Evolutionary conservation across 37 sponge, comb jelly and placozoan genomes (phyloP), one percentile per base, ranked within the genome.

Genomic region (Geodia barretti): DNA sequence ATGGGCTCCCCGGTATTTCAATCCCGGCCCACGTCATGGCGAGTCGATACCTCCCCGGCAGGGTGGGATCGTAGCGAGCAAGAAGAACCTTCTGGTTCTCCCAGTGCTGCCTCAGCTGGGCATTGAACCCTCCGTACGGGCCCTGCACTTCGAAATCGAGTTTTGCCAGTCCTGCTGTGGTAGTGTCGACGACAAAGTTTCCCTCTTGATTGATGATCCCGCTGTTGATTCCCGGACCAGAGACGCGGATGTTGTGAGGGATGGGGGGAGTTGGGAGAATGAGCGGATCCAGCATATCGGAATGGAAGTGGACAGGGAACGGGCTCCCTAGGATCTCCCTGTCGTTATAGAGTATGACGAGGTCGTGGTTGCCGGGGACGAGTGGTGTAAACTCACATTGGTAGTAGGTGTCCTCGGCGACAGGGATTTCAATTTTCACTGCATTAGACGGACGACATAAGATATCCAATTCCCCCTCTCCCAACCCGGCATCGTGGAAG

Each of bases 1-100:
- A 92, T 0, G 96, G 96, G n/a, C 89, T 88, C 8, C 87, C 87
- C 17, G 92, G 90, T 39, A 95, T 62, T 68, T 82, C 87, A 21
- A 34, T 37, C 30, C 91, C 96, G 0, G 84, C 69, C 93, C 93
- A 92, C 32, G 62, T 79, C 43, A 95, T 79, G 30, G 79, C 88
- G 24, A 92, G 68, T 4, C 38, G 41, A 78, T 95, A 92, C 31
- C 47, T 60, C 1, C 95, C 95, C 1, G 74, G 65, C 7, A 47
- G 28, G 24, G 79, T 70, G 7, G 93, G 93, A 25, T 85, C 42
- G 78, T 95, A 95, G 25, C 73, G 47, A 5, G 89, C 95, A 24
- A 79, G 60, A 34, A 92, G 77, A 14, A 38, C 70, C 24, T 83
- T 41, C 14, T 89, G 75, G 23, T 68, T 62, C 21, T 68, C 70